Evolutionary conservation across 92 coral and sea anemone species (phyloP), one percentile per base, ranked within the genome.

Genomic region (Chrysogorgia sp.): DNA sequence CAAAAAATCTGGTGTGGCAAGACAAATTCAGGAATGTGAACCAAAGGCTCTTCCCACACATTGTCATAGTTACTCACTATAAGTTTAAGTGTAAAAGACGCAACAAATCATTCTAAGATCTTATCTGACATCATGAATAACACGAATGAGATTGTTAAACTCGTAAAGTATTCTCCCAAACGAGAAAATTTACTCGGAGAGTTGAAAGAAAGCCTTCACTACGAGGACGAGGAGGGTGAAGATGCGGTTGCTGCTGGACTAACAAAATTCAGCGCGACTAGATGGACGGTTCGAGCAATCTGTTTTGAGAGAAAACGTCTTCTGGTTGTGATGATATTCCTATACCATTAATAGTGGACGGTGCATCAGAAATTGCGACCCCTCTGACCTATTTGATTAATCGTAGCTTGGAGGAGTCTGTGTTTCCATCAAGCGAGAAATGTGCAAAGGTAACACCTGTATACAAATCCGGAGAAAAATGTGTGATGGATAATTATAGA

Each of bases 11-110:
- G 84, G 86, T 17, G 86, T 75, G 34, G 84, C 87, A 33, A 82
- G 75, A 33, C 45, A 81, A 82, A 89, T 85, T 68, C 61, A 81
- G 35, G 80, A 89, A 21, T 41, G 80, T 72, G n/a, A 89, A 70
- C 85, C 92, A 14, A 88, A 88, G 72, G 89, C 92, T 60, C 87
- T 76, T 64, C 34, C 89, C 58, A 88, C 82, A 43, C 89, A 88
- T 63, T 88, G 89, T 49, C 86, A 85, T 75, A 89, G 86, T 49
- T 85, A 88, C 47, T 84, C 84, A 21, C 64, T 85, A 63, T n/a
- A n/a, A n/a, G n/a, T n/a, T n/a, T n/a, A n/a, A n/a, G n/a, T 4
- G 12, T 76, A 47, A 76, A 76, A 75, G 79, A 56, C 59, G 71
- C 71, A 57, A 66, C 58, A 45, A 76, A 63, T 6, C 76, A 23